Evolutionary conservation across 2,113 vertebrate species (phyloP), one percentile per base, ranked within the genome.

Genomic region (Indicator maculatus): DNA sequence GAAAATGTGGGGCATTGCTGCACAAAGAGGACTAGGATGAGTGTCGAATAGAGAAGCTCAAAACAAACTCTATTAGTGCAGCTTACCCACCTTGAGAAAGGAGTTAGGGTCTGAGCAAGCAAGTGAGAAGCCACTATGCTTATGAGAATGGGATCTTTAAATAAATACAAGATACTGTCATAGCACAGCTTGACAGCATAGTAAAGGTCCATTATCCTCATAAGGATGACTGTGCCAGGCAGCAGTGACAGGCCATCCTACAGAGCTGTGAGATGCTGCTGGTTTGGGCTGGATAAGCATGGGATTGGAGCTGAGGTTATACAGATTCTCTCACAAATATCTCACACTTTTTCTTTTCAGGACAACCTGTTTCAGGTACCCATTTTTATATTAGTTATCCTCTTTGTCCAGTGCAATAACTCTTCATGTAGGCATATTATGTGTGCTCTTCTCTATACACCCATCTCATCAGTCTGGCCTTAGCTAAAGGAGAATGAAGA

Each of bases 351-450:
- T 71, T 5, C 44, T 24, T 73, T 59, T 7, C 16, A 73, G 31
- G 24, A 41, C 38, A 56, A 71, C 6, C 7, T 12, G 0, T 1
- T 78, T 67, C 15, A 11, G 3, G 8, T 74, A 23, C 7, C 2
- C 1, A 2, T 70, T 73, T 85, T 76, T 15, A 16, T 11, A 14
- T 8, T 8, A 38, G 19, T 69, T 72, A 4, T 13, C 6, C 9
- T 64, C 36, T 45, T 41, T 65, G 10, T 30, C 4, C 18, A 16
- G 23, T 28, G 18, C 23, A 63, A 4, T 17, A 66, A 44, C 26
- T 15, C 14, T 36, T 58, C 17, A 8, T 18, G 9, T 15, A 23
- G 16, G 21, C 23, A 0, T 33, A 17, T 45, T 28, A 52, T 0
- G 2, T 39, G 21, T 26, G 24, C 53, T 72, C 14, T 61, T 73